Base-by-base conservation (phyloP, 2,888 invertebrate genomes). In the Cheilosia variabilis region DNA sequence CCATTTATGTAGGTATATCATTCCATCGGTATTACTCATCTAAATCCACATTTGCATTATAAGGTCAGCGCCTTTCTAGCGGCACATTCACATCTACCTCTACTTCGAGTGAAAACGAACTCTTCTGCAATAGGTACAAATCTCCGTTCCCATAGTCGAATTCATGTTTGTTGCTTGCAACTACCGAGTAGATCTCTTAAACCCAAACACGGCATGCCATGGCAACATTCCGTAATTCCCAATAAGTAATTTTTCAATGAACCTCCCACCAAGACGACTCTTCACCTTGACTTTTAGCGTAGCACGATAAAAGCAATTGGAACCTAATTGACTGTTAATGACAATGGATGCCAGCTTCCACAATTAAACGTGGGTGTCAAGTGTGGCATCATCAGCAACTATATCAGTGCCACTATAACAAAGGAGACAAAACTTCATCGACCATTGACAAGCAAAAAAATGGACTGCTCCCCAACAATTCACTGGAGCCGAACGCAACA, bases 201-300 rank as follows among this genome's bases (percentile, higher is more conserved):
- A 53, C 41, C 24, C 34, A 50, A 41, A 31, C n/a, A 22, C 53
- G n/a, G n/a, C n/a, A 57, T 47, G 57, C 47, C 19, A 73, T n/a
- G 17, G 24, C 27, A 57, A 27, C 24, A 37, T 47, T 77, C 52
- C 55, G 55, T 53, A 68, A 69, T 71, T 63, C 19, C 31, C 50
- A 47, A 43, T 62, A 62, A 71, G 55, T 19, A 17, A 27, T 72
- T 73, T 66, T 66, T 52, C 66, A 72, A 66, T 72, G 65, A 66
- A 80, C 63, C 75, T 55, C 84, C 84, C 75, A 84, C 84, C 60
- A n/a, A 27, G 55, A 71, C 71, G 80, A 75, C 75, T 71, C 80
- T 80, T 84, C 69, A 84, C 75, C 80, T 84, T 80, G 80, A 79
- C 75, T 71, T 71, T 78, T 84, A 71, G 76, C 80, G 34, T 43